phyloP scores from a whole-genome alignment of 2,797 vertebrate species.

The Lophotriccus pileatus region DNA sequence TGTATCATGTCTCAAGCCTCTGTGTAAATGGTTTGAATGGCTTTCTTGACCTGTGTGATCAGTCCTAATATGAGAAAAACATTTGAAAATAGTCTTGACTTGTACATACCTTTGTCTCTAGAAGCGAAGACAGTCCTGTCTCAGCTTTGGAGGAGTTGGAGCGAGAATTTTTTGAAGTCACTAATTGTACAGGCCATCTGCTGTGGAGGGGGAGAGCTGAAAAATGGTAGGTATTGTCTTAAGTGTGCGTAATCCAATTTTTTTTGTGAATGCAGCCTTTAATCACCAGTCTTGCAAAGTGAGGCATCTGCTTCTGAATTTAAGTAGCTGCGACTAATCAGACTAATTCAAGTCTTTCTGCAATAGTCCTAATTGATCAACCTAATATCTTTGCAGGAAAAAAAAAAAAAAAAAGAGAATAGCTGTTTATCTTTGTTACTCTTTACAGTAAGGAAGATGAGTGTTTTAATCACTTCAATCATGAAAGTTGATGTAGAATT shows the following conservation, averaged over 20 bases:
- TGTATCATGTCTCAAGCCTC: background rate
- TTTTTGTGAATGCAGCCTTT: conserved; percentile 47
- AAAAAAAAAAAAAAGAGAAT: background rate
- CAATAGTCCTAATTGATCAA: conserved; percentile 38
- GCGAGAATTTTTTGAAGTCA: conserved; percentile 10
- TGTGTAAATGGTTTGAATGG: background rate
- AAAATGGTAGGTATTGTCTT: conserved; percentile 62
- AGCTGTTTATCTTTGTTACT: background rate
- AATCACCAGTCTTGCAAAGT: conserved; percentile 50
- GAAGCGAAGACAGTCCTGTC: background rate
- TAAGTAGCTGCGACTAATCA: conserved; percentile 64
- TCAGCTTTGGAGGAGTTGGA: background rate
- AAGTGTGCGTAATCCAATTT: conserved; percentile 56
- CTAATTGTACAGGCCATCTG: conserved; percentile 51
- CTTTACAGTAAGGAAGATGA: background rate
- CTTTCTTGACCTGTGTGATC: background rate
- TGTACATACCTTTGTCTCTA: background rate
- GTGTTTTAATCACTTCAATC: conserved; percentile 21
- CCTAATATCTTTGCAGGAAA: background rate
- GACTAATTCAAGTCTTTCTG: conserved; percentile 49
- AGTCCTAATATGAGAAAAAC: background rate
- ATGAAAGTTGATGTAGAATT: background rate
- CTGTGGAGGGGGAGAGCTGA: background rate
- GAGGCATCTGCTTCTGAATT: conserved; percentile 68
- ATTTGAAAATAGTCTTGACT: background rate